Evolutionary conservation across 2,113 vertebrate species (phyloP).

Genomic region (Nicator chloris): DNA sequence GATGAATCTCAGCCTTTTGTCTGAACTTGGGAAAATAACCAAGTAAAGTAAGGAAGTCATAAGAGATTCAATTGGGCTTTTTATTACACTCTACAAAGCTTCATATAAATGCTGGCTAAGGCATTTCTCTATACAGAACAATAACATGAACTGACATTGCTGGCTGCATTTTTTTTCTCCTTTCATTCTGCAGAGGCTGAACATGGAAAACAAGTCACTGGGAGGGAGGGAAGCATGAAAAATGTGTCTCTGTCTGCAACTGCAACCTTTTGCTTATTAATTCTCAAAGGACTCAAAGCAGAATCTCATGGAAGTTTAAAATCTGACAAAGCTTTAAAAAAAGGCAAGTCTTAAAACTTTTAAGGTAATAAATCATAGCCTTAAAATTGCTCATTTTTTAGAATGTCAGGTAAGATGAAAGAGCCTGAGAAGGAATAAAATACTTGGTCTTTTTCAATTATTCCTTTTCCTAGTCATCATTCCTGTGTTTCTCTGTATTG

Average conservation of each 20-base stretch:
- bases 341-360: not conserved
- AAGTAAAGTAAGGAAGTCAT: constrained; percentile 20
- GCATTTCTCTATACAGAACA: constrained; percentile 24
- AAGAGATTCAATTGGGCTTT: not conserved
- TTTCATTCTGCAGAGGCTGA: constrained; percentile 17
- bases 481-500: not conserved
- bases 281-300: constrained; percentile 21
- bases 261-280: constrained; percentile 31
- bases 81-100: constrained; percentile 3
- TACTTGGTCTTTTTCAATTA: not conserved
- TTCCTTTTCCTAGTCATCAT: not conserved
- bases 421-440: constrained; percentile 30
- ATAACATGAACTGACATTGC: constrained; percentile 24
- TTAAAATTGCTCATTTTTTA: constrained; percentile 1
- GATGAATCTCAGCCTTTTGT: not conserved
- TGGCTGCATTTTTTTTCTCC: not conserved
- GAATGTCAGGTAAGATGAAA: constrained; percentile 36
- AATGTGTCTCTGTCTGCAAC: constrained; percentile 41
- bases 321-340: not conserved
- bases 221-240: constrained; percentile 12
- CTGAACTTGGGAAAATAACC: constrained; percentile 19
- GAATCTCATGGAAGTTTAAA: constrained; percentile 16
- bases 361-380: constrained; percentile 32
- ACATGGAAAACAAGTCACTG: constrained; percentile 11
- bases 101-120: constrained; percentile 27